These are phyloP conservation scores for Baccha elongata DNA, from an alignment of 2,888 invertebrate genomes.

Conservation along the genomic window DNA sequence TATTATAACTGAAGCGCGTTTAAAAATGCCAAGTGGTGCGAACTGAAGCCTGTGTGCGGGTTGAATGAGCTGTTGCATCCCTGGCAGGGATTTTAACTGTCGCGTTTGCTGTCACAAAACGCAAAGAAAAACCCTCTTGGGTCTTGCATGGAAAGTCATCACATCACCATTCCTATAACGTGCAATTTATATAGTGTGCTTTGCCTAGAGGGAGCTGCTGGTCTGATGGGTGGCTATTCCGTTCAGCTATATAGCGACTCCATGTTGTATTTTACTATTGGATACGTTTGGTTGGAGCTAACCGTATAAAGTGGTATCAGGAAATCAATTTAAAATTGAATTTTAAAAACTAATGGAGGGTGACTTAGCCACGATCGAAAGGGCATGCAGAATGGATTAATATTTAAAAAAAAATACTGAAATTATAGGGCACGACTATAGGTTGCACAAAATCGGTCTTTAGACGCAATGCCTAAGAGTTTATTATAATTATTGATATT, in stretches of 20 bases:
- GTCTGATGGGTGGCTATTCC: constrained; percentile 14
- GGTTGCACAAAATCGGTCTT: no score
- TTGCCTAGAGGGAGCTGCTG: constrained; percentile 8
- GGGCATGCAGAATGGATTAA: constrained; percentile 59
- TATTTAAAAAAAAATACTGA: constrained; percentile 12
- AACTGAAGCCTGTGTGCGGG: constrained; percentile 20
- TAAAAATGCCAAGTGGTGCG: constrained; percentile 52
- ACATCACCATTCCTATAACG: constrained; percentile 39
- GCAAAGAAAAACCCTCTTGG: constrained; percentile 41
- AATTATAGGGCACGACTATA: no score
- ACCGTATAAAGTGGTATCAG: constrained; percentile 1
- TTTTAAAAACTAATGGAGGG: constrained; percentile 70
- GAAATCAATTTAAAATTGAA: constrained; percentile 71
- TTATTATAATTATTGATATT: no score
- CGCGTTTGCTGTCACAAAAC: constrained; percentile 46
- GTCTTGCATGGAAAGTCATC: constrained; percentile 57
- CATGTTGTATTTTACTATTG: constrained; percentile 46
- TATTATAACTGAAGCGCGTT: constrained; percentile 27
- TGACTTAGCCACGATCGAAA: constrained; percentile 60
- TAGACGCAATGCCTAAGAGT: no score
- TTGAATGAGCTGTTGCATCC: constrained; percentile 43
- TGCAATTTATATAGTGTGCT: constrained; percentile 18
- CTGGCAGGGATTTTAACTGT: constrained; percentile 41
- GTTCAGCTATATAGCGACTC: constrained; percentile 6
- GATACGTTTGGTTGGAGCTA: constrained; percentile 50